Evolutionary conservation across 2,888 invertebrate species (phyloP), one percentile per base, ranked within the genome.

Genomic region (Endotricha flammealis): DNA sequence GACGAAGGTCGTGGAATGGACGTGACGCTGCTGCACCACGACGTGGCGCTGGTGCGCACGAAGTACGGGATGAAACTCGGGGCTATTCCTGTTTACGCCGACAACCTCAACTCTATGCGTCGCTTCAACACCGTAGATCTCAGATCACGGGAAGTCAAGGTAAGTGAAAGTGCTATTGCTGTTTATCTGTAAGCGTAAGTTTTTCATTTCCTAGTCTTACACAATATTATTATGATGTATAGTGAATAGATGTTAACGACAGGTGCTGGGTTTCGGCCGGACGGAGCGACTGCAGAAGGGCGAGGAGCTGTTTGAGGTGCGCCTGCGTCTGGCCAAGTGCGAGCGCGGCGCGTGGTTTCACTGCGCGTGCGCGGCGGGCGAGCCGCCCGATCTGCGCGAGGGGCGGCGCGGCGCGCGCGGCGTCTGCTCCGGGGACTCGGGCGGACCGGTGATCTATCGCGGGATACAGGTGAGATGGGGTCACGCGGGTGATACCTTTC

Each of bases 381-480:
- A n/a, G n/a, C n/a, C 3, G 53, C 48, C 32, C 37, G 32, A 28
- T 30, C 32, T n/a, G n/a, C n/a, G n/a, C n/a, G n/a, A n/a, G n/a
- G n/a, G n/a, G n/a, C n/a, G n/a, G 14, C 29, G 17, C 4, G 41
- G 29, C 29, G 38, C 50, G 13, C 54, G 66, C 35, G 80, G 76
- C 41, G 81, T 81, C 38, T 82, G 83, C 67, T 54, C 76, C 16
- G 82, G 83, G 0, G 83, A 82, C 67, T 81, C 80, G 13, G 83
- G 82, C 34, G 83, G 81, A 33, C 80, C 82, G 12, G 70, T 73
- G 39, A 16, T 77, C 36, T 64, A 59, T 46, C 46, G 48, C 29
- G 71, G 70, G 38, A 47, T 41, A 25, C 65, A 60, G 64, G 64
- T 22, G 1, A 29, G 29, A 16, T 16, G 16, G n/a, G n/a, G n/a